Evolutionary conservation across 2,888 invertebrate species (phyloP).

Genomic region (Pammene aurita): DNA sequence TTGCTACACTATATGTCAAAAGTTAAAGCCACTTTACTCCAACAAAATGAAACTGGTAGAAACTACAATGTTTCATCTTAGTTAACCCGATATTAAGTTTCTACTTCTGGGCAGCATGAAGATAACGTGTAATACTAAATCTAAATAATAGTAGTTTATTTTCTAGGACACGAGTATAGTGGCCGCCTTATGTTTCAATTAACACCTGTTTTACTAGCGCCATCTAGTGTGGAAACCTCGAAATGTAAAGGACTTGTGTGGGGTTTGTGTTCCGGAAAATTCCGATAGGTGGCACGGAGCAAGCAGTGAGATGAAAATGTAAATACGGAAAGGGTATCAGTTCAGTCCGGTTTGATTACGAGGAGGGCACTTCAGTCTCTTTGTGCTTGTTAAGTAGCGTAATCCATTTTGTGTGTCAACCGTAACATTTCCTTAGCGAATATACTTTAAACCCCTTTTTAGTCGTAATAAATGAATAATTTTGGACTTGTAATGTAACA

Average conservation of each 20-base stretch:
- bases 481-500: no score
- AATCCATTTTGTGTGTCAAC: conserved; percentile 24
- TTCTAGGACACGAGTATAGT: conserved; percentile 34
- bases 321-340: conserved; percentile 30
- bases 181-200: conserved; percentile 33
- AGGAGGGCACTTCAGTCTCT: conserved; percentile 31
- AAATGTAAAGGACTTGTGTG: neutral
- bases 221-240: conserved; percentile 20
- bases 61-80: conserved; percentile 17
- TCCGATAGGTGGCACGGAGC: conserved; percentile 20
- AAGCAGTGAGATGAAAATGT: conserved; percentile 15
- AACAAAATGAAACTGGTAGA: conserved; percentile 1
- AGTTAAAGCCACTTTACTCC: conserved; percentile 9
- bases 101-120: conserved; percentile 3
- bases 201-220: conserved; percentile 20
- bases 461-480: neutral
- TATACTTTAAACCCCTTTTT: neutral
- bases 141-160: conserved; percentile 35
- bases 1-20: neutral
- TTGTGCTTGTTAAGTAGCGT: conserved; percentile 24
- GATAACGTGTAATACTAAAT: conserved; percentile 32
- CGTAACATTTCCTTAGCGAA: neutral
- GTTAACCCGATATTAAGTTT: conserved; percentile 17
- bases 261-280: conserved; percentile 22
- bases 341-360: conserved; percentile 20